phyloP scores from a whole-genome alignment of 2,113 vertebrate genomes.

The Elephas maximus region DNA sequence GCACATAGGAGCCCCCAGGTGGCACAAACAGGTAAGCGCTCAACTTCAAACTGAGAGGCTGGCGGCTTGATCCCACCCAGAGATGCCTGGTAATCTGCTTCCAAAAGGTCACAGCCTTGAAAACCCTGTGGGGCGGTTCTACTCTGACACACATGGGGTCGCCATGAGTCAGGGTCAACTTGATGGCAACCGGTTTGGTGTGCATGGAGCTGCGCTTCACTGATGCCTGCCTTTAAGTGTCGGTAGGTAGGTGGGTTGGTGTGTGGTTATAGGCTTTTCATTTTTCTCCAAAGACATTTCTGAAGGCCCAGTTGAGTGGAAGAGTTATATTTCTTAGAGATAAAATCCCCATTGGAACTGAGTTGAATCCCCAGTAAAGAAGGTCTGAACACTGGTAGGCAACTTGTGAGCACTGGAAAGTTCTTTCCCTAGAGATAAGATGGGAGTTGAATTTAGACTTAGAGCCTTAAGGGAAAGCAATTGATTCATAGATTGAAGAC shows the following conservation, averaged over 20 bases:
- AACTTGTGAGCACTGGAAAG: no score
- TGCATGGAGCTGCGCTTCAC: accelerated
- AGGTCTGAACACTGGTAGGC: not conserved
- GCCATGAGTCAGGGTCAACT: no score
- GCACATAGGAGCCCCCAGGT: no score
- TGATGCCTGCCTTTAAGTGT: not conserved
- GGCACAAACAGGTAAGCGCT: no score
- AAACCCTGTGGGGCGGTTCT: no score
- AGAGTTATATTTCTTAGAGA: not conserved
- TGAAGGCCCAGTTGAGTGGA: not conserved
- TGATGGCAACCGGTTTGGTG: not conserved
- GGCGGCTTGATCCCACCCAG: not conserved
- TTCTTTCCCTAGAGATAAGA: no score
- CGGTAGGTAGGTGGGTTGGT: not conserved
- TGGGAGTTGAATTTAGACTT: no score
- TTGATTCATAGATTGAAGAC: not conserved
- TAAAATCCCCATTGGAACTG: not conserved
- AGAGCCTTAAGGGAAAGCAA: not conserved
- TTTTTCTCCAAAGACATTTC: not conserved
- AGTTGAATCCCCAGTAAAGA: not conserved
- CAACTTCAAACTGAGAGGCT: no score
- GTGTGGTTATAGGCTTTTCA: not conserved
- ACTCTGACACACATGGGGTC: no score
- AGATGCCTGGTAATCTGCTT: not conserved
- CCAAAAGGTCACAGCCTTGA: no score